A percentile compares a stretch with the other conserved stretches of the same genome.
These are phyloP conservation scores for Tiphia femorata DNA, from an alignment of 2,888 invertebrate genomes.

Conservation along the genomic window DNA sequence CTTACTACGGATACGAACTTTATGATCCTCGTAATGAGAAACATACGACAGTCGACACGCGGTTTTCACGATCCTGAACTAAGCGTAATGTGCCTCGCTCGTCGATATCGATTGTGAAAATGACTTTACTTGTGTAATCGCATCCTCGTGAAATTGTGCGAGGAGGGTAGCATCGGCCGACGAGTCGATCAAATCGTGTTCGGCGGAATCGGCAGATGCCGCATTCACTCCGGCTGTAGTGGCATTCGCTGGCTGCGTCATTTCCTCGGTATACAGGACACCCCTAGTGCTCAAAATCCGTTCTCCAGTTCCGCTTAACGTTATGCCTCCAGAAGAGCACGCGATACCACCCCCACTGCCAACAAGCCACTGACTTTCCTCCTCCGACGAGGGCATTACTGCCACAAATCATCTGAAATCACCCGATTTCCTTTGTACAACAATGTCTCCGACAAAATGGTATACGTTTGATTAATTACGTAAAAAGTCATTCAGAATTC, in stretches of 20 bases:
- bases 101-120: background rate
- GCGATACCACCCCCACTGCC: constrained; percentile 54
- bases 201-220: constrained; percentile 64
- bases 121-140: constrained; percentile 74
- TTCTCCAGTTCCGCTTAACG: constrained; percentile 44
- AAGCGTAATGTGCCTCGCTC: too few species aligned
- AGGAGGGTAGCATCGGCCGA: constrained; percentile 74
- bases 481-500: too few species aligned
- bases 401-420: constrained; percentile 63
- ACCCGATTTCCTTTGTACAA: too few species aligned
- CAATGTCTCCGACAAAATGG: too few species aligned
- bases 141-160: constrained; percentile 84
- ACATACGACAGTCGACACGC: too few species aligned
- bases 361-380: constrained; percentile 72
- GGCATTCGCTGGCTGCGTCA: constrained; percentile 69
- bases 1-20: background rate
- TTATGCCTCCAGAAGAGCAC: constrained; percentile 43
- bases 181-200: constrained; percentile 73
- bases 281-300: constrained; percentile 50
- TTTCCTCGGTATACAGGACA: constrained; percentile 68
- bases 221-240: constrained; percentile 70
- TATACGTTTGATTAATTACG: too few species aligned
- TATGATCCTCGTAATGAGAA: background rate
- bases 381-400: constrained; percentile 74
- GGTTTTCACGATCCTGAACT: too few species aligned